A percentile compares a stretch with the other conserved stretches of the same genome.
Conservation (phyloP, 2,113 vertebrate genomes). For the Otocyon megalotis region DNA sequence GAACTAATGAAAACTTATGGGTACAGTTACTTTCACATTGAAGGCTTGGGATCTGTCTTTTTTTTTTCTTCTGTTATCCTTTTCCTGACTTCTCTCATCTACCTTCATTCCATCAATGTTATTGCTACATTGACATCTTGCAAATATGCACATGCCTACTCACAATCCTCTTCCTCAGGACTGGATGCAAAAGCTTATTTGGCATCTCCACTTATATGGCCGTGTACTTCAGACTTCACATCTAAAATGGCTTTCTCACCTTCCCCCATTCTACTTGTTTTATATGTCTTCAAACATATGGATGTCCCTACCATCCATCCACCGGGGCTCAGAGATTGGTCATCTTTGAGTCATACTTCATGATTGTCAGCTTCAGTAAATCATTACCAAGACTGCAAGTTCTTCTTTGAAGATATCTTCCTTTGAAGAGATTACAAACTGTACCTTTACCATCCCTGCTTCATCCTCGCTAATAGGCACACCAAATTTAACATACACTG, state of each 20-base stretch:
- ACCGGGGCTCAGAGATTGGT: neutral
- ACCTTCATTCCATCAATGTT: neutral
- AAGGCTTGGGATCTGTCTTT: neutral
- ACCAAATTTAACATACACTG: neutral
- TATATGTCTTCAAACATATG: neutral
- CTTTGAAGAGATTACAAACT: neutral
- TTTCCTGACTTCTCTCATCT: neutral
- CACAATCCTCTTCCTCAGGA: neutral
- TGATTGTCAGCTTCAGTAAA: neutral
- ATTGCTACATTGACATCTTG: neutral
- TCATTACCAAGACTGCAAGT: neutral
- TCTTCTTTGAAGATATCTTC: neutral
- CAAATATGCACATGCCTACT: neutral
- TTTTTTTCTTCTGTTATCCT: neutral
- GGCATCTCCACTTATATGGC: neutral
- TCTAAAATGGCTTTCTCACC: neutral
- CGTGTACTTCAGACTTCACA: neutral
- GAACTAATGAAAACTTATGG: neutral
- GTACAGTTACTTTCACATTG: neutral
- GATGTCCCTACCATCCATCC: neutral
- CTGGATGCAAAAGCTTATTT: neutral
- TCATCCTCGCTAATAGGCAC: neutral
- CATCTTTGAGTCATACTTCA: neutral
- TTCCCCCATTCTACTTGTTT: neutral
- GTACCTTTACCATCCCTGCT: neutral